Evolutionary conservation across 2,797 vertebrate species (phyloP), one percentile per base, ranked within the genome.

Genomic region (Numenius phaeopus): DNA sequence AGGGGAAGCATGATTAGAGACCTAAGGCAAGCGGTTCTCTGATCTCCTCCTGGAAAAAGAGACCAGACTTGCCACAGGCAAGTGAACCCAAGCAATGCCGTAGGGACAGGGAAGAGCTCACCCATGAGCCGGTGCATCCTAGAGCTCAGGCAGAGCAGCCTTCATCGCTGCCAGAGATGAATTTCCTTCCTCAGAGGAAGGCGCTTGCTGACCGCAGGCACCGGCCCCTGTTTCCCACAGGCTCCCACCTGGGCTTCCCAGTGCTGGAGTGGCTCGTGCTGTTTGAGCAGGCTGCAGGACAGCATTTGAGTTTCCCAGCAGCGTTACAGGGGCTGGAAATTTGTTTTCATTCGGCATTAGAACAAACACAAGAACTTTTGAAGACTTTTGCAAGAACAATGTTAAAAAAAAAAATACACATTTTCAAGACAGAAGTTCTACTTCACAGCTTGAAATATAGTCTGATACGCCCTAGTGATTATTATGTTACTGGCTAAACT

Each of bases 281-380:
- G 10, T 32, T 59, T 3, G 14, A 49, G 77, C 6, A 19, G 0
- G 0, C 17, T n/a, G 44, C n/a, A 70, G 57, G 44, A n/a, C 3
- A 4, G 34, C 44, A 58, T 44, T 9, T 29, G 49, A 66, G 37
- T 30, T 86, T 55, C 40, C 61, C 64, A 47, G 46, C 27, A 80
- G 6, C 2, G 30, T 22, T 54, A 40, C 24, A 62, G 22, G 22
- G 14, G 15, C 9, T 69, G 19, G 59, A 77, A 80, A 47, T 67
- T 27, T 10, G 13, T 59, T 79, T 79, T 69, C 22, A 47, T 54
- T 70, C 27, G 46, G 22, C 1, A 0, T 65, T 34, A 59, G 49
- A 76, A 80, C 59, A 80, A 92, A 87, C 29, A 42, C 14, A 37
- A 87, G 65, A 47, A 71, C 11, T 46, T 52, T 1, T 32, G 37